phyloP scores from a whole-genome alignment of 2,797 vertebrate genomes.

The Acrossocheilus fasciatus region DNA sequence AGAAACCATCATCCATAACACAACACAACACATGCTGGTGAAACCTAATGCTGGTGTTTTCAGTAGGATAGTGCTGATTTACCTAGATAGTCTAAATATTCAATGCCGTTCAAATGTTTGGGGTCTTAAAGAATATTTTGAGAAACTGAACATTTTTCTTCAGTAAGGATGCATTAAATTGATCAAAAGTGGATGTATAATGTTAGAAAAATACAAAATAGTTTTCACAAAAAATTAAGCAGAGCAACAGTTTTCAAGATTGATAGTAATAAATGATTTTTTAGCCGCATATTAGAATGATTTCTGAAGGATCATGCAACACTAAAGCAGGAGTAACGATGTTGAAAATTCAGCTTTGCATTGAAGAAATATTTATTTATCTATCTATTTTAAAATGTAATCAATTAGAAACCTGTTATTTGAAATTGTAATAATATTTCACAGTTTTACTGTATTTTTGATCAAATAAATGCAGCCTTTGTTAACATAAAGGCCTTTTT shows the following conservation, averaged over 20 bases:
- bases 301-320: background rate
- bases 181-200: background rate
- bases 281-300: background rate
- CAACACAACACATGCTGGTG: background rate
- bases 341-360: background rate
- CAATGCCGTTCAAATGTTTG: background rate
- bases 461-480: background rate
- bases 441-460: background rate
- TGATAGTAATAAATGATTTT: background rate
- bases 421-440: background rate
- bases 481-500: background rate
- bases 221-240: background rate
- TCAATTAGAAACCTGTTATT: background rate
- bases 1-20: background rate
- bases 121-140: background rate
- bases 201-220: background rate
- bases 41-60: slow-evolving; percentile 12
- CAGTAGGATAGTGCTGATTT: slow-evolving; percentile 28
- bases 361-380: background rate
- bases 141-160: background rate
- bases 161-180: background rate
- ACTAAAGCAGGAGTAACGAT: background rate
- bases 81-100: background rate
- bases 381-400: background rate
- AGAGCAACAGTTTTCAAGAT: background rate